Conservation (phyloP, 2,888 invertebrate species). For the Amphipyra berbera region DNA sequence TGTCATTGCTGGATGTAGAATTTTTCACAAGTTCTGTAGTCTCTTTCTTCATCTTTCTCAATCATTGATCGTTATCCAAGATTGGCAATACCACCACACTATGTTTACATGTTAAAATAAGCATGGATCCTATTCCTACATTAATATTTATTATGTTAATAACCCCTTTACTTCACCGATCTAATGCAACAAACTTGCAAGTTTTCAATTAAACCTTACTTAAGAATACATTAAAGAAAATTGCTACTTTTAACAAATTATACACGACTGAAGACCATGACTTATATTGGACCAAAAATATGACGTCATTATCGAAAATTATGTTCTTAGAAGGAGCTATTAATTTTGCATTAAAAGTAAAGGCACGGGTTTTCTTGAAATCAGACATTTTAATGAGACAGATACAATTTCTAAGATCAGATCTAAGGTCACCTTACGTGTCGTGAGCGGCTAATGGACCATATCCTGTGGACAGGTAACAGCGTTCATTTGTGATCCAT, state of each 20-base stretch:
- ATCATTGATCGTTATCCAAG: too few species aligned
- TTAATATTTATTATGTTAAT: constrained; percentile 31
- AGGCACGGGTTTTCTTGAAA: not conserved
- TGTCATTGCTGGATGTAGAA: too few species aligned
- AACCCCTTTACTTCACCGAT: constrained; percentile 20
- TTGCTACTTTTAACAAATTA: constrained; percentile 38
- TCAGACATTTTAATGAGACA: too few species aligned
- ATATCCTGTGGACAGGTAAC: too few species aligned
- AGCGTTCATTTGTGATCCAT: too few species aligned
- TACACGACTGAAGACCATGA: constrained; percentile 18
- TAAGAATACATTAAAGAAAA: constrained; percentile 50
- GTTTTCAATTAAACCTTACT: constrained; percentile 46
- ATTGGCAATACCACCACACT: too few species aligned
- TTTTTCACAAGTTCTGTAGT: too few species aligned
- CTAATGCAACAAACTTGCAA: constrained; percentile 14
- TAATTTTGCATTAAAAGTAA: constrained; percentile 45
- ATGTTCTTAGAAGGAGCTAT: constrained; percentile 41
- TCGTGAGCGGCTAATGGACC: too few species aligned
- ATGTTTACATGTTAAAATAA: too few species aligned
- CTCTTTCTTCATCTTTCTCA: too few species aligned
- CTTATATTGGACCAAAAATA: constrained; percentile 15
- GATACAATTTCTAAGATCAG: not conserved
- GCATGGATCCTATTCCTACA: constrained; percentile 7
- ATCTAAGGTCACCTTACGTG: constrained; percentile 12
- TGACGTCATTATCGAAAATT: constrained; percentile 17